Evolutionary conservation across 2,113 vertebrate species (phyloP).

Genomic region (Rhizomys pruinosus): DNA sequence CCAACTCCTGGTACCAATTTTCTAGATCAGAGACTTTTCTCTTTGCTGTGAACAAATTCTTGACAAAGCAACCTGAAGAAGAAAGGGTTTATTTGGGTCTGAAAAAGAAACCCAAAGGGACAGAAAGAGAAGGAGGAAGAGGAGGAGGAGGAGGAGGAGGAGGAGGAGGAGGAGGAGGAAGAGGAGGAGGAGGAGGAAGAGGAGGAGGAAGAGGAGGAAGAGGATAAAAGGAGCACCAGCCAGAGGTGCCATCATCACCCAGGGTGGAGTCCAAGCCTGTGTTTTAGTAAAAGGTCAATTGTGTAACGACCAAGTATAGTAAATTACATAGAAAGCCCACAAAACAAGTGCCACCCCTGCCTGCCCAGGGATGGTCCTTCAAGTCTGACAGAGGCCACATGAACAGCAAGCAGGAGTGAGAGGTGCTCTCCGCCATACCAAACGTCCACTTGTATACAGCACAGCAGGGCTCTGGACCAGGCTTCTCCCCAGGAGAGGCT

Average conservation of each 20-base stretch:
- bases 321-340: background rate
- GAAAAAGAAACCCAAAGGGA: background rate
- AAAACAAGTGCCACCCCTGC: background rate
- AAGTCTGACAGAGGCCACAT: background rate
- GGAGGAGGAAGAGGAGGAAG: too few species aligned
- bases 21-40: background rate
- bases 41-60: background rate
- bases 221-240: rapidly evolving
- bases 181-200: rapidly evolving
- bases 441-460: background rate
- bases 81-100: background rate
- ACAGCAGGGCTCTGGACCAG: background rate
- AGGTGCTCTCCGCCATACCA: rapidly evolving
- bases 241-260: rapidly evolving
- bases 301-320: background rate
- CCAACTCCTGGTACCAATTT: background rate
- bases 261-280: rapidly evolving
- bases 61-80: background rate
- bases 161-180: rapidly evolving
- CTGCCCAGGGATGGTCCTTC: background rate
- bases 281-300: background rate
- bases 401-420: rapidly evolving
- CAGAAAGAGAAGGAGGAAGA: too few species aligned
- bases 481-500: too few species aligned
- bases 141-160: too few species aligned